These are phyloP conservation scores for Bugulina stolonifera DNA, from an alignment of 2,888 invertebrate genomes.

Conservation along the genomic window DNA sequence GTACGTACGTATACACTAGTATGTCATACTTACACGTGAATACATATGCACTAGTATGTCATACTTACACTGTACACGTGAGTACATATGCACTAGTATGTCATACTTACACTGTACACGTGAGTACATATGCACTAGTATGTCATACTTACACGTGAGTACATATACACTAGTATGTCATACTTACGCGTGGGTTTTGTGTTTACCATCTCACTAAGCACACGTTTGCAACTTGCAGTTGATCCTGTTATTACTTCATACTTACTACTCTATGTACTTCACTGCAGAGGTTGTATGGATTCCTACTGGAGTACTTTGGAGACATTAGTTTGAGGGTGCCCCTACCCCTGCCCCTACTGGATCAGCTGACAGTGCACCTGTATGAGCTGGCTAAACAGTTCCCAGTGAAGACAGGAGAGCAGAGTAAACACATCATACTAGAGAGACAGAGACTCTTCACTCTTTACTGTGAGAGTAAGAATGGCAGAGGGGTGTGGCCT, in stretches of 20 bases:
- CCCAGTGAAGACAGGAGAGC: conserved; percentile 64
- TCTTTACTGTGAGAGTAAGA: conserved; percentile 42
- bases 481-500: conserved; percentile 53
- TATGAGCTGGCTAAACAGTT: conserved; percentile 68
- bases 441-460: conserved; percentile 66
- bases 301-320: conserved; percentile 71
- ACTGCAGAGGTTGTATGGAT: conserved; percentile 66
- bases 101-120: too few species aligned
- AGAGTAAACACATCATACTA: conserved; percentile 65
- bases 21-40: too few species aligned
- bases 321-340: conserved; percentile 58
- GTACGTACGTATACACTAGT: too few species aligned
- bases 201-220: too few species aligned
- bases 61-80: too few species aligned
- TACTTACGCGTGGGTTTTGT: too few species aligned
- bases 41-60: too few species aligned
- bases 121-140: too few species aligned
- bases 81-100: too few species aligned
- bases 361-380: conserved; percentile 55
- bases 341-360: conserved; percentile 38
- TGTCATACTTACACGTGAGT: too few species aligned
- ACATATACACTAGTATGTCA: too few species aligned
- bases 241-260: neutral
- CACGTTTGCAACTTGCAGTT: neutral
- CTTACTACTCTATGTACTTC: too few species aligned